Evolutionary conservation across 2,888 invertebrate species (phyloP).

Genomic region (Cantharis rustica): DNA sequence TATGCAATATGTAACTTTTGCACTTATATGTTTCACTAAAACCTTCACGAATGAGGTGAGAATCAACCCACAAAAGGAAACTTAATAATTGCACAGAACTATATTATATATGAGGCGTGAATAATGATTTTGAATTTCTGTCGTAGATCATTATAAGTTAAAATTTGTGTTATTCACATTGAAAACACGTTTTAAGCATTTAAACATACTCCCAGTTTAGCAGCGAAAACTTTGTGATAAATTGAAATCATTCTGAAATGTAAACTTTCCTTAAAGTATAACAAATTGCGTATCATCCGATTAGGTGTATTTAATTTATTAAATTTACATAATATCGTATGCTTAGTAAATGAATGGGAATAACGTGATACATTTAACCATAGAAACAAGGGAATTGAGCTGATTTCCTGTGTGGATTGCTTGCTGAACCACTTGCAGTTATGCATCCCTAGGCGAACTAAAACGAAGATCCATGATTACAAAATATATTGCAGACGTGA

Average conservation of each 20-base stretch:
- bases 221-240: neutral
- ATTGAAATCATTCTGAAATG: neutral
- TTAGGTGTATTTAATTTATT: neutral
- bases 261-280: neutral
- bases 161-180: neutral
- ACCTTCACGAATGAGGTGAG: neutral
- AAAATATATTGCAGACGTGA: neutral
- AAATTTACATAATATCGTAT: neutral
- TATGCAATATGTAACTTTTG: too few species aligned
- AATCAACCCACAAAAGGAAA: neutral
- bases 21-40: neutral
- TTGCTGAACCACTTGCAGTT: conserved; percentile 3
- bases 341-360: neutral
- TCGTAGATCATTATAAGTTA: neutral
- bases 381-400: neutral
- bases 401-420: conserved; percentile 5
- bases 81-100: neutral
- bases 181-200: neutral
- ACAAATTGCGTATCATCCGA: neutral
- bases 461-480: conserved; percentile 5
- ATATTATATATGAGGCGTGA: neutral
- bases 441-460: neutral
- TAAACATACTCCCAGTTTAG: neutral
- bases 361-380: neutral
- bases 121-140: neutral